Base-by-base conservation (phyloP, 2,888 invertebrate genomes). In the Tetranychus piercei region DNA sequence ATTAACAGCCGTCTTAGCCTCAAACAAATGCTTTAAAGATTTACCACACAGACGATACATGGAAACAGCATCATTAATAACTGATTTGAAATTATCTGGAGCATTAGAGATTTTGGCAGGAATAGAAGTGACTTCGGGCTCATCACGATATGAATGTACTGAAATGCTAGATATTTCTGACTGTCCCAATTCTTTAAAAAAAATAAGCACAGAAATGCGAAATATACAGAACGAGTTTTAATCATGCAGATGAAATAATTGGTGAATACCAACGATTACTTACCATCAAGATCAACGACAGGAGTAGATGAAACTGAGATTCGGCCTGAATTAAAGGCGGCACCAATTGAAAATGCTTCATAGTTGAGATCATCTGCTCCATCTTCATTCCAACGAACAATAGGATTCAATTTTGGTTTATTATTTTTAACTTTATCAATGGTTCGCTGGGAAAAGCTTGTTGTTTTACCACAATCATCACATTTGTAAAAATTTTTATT, bases 321-420 rank as follows among this genome's bases (percentile, higher is more conserved):
- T 20, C 34, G 69, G 1, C 69, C 69, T 20, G 34, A 23, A 69
- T 69, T 23, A 23, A 69, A 69, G 20, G 69, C 69, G 9, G 22
- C 11, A 69, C 69, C 69, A 69, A 69, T 23, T 11, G 69, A 69
- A 69, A 23, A 69, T 5, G 69, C 69, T 23, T 69, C 69, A 22
- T 69, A 69, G 20, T 20, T 18, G 6, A 69, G 20, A 23, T 69
- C 69, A 22, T 69, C 69, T 11, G 11, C 34, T 20, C 69, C 18
- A 9, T 69, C 69, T 20, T 69, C 69, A 23, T 69, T 69, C 22
- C 34, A 20, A 20, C 69, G 69, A 69, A 23, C 34, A 69, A 18
- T 23, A 7, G 18, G 11, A 5, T 23, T 11, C 18, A 11, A 20
- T 69, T 69, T n/a, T 23, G 22, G n/a, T 1, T 11, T 69, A 11